A percentile compares a stretch with the other conserved stretches of the same genome.
phyloP scores from a whole-genome alignment of 2,888 invertebrate species.

The Mythimna pallens region DNA sequence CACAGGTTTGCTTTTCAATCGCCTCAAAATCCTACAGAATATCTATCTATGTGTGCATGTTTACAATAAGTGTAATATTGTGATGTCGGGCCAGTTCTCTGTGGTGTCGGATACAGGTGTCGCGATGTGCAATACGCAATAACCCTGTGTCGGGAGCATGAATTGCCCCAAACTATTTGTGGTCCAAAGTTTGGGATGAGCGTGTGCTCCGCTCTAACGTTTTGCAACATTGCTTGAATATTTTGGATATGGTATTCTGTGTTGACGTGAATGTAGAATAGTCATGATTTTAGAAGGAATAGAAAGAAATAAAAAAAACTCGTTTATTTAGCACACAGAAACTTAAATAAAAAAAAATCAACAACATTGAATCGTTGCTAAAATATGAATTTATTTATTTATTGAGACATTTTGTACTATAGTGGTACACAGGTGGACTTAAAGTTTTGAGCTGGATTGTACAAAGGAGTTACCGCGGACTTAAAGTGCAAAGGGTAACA shows the following conservation, averaged over 20 bases:
- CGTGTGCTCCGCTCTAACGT: constrained; percentile 42
- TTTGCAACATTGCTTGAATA: constrained; percentile 40
- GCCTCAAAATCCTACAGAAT: constrained; percentile 30
- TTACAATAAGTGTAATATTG: constrained; percentile 77
- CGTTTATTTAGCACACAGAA: no score
- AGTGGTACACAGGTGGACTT: no score
- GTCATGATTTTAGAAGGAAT: neutral
- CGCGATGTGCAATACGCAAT: constrained; percentile 78
- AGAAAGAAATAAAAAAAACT: no score
- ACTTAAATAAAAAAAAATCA: no score
- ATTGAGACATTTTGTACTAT: no score
- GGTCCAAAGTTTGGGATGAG: constrained; percentile 66
- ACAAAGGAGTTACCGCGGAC: neutral
- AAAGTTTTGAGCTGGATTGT: no score
- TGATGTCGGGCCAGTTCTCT: constrained; percentile 68
- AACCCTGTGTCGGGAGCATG: constrained; percentile 70
- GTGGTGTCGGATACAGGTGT: constrained; percentile 83
- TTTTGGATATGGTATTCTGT: constrained; percentile 24
- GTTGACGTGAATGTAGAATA: constrained; percentile 13
- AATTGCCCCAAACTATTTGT: constrained; percentile 73
- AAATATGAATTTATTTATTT: no score
- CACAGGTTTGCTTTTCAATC: constrained; percentile 49
- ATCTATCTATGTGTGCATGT: constrained; percentile 60
- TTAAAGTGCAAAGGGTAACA: no score
- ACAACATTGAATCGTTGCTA: no score